phyloP scores from a whole-genome alignment of 1,140 invertebrate genomes.

The Temnothorax nylanderi region DNA sequence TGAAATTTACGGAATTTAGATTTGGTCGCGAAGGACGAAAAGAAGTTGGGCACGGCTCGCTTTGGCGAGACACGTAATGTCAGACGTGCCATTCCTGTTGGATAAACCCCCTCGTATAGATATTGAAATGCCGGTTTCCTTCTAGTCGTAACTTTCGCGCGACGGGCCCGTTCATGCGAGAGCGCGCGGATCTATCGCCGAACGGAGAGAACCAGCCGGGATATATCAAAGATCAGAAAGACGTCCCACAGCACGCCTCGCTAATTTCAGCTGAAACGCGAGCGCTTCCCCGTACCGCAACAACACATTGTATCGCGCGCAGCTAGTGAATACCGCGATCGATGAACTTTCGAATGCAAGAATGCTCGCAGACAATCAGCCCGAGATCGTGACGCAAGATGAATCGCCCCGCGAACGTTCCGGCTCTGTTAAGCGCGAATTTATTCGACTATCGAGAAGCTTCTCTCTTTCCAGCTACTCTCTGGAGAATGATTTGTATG shows the following conservation, averaged over 20 bases:
- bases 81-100: constrained; percentile 10
- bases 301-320: constrained; percentile 28
- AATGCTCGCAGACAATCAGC: constrained; percentile 49
- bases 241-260: constrained; percentile 60
- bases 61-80: background rate
- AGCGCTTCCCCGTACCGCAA: constrained; percentile 27
- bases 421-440: constrained; percentile 45
- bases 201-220: constrained; percentile 35
- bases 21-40: background rate
- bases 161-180: constrained; percentile 31
- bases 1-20: background rate
- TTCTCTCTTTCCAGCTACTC: constrained; percentile 44
- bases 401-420: constrained; percentile 25
- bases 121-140: constrained; percentile 27
- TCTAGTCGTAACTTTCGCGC: constrained; percentile 41
- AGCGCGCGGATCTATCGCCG: constrained; percentile 9
- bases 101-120: background rate
- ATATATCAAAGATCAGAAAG: constrained; percentile 71
- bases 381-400: constrained; percentile 49
- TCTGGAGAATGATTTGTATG: constrained; percentile 5
- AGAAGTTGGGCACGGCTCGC: background rate
- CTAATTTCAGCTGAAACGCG: constrained; percentile 65
- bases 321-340: constrained; percentile 52
- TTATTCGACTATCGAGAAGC: constrained; percentile 51
- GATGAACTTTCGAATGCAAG: constrained; percentile 59